Conservation (phyloP, 1,140 invertebrate genomes). For the Solenopsis fugax region DNA sequence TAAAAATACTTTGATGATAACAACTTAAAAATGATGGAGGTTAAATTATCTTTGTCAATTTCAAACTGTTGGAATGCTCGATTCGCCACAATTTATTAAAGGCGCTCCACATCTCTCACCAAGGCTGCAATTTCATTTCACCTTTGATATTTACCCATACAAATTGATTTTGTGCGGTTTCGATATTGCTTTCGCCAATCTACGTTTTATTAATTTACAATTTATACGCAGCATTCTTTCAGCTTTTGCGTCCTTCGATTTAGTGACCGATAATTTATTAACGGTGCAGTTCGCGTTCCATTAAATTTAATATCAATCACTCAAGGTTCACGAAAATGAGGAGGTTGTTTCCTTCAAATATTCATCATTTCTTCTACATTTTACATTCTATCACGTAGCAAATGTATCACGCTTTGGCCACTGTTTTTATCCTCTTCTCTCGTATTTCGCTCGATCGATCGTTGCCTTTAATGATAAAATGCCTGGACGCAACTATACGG, state of each 20-base stretch:
- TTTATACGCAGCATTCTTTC: background rate
- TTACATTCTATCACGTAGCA: background rate
- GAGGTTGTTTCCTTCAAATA: constrained; percentile 8
- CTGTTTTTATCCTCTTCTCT: background rate
- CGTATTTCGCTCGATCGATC: background rate
- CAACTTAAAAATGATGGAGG: background rate
- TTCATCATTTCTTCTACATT: constrained; percentile 25
- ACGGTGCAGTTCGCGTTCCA: background rate
- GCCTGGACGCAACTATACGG: background rate
- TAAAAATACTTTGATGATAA: background rate
- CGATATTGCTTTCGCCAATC: background rate
- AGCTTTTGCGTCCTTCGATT: background rate
- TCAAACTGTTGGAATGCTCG: background rate
- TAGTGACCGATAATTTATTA: constrained; percentile 31
- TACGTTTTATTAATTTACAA: constrained; percentile 33
- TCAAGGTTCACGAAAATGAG: background rate
- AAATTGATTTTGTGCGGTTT: constrained; percentile 3
- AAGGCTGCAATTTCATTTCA: constrained; percentile 19
- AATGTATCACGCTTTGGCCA: background rate
- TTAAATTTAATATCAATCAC: constrained; percentile 29
- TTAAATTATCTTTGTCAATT: constrained; percentile 21
- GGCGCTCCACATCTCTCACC: background rate
- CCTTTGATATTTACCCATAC: constrained; percentile 3
- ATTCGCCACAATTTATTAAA: constrained; percentile 10
- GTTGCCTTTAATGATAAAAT: constrained; percentile 20